Evolutionary conservation across 1,140 invertebrate genomes (phyloP).

Genomic region (Drosophila nigromelanica): DNA sequence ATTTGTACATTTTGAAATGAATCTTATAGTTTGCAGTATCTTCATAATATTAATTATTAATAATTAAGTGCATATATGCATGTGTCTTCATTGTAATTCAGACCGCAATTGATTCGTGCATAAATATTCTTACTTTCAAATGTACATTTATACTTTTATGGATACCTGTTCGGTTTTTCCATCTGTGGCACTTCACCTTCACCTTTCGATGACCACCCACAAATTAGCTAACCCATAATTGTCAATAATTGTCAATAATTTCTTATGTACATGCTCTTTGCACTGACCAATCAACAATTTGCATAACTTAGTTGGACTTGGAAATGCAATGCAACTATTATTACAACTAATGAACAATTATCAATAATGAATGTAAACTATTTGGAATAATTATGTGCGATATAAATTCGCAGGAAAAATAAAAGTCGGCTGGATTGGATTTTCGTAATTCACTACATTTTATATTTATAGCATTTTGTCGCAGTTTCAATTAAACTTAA

Average conservation of each 20-base stretch:
- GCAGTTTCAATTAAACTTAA: constrained; percentile 74
- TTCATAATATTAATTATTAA: too few relatives aligned
- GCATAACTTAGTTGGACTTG: constrained; percentile 27
- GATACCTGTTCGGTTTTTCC: not conserved
- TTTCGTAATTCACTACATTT: constrained; percentile 79
- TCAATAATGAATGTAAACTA: constrained; percentile 7
- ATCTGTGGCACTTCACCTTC: constrained; percentile 20
- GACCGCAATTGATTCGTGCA: not conserved
- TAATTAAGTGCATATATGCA: too few relatives aligned
- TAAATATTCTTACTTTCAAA: constrained; percentile 17
- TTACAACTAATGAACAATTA: constrained; percentile 34
- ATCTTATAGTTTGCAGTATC: too few relatives aligned
- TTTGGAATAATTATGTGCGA: not conserved
- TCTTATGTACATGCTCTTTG: not conserved
- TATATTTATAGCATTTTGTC: constrained; percentile 80
- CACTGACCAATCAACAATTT: constrained; percentile 25
- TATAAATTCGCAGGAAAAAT: not conserved
- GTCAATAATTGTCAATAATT: constrained; percentile 17
- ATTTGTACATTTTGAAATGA: too few relatives aligned
- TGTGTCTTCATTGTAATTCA: not conserved
- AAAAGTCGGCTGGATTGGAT: constrained; percentile 38
- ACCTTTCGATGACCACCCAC: constrained; percentile 25
- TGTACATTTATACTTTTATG: not conserved
- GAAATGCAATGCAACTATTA: constrained; percentile 5
- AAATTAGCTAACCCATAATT: constrained; percentile 45